Conservation (phyloP, 1,140 invertebrate genomes). For the Drosophila miranda region DNA sequence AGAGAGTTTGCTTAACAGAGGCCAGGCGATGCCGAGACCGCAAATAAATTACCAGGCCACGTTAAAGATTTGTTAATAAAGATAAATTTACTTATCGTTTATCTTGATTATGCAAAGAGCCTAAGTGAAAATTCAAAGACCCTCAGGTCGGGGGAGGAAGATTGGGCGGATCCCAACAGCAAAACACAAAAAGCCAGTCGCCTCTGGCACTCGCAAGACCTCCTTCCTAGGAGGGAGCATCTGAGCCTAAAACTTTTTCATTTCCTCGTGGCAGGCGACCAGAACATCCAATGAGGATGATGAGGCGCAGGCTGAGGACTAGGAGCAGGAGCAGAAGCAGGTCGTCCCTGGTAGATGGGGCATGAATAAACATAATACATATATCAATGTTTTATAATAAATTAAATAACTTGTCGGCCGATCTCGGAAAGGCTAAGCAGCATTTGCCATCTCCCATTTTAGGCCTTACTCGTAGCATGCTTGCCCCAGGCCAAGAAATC, state of each 20-base stretch:
- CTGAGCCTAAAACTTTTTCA: constrained; percentile 73
- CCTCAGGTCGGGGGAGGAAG: constrained; percentile 2
- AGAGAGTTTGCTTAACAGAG: constrained; percentile 29
- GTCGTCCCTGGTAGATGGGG: constrained; percentile 17
- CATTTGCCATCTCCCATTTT: constrained; percentile 30
- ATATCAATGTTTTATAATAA: constrained; percentile 80
- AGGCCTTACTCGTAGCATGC: constrained; percentile 36
- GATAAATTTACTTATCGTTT: constrained; percentile 81
- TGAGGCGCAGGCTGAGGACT: constrained; percentile 3
- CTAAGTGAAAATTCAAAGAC: constrained; percentile 78
- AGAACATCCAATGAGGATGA: constrained; percentile 16
- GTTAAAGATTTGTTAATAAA: constrained; percentile 80
- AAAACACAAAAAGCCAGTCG: constrained; percentile 39
- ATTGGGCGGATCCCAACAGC: constrained; percentile 12
- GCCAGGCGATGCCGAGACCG: constrained; percentile 40
- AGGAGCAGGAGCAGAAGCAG: no score
- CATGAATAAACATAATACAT: constrained; percentile 73
- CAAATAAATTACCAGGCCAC: constrained; percentile 74
- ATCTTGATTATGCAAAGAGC: constrained; percentile 80
- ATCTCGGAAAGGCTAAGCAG: constrained; percentile 42
- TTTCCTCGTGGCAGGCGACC: constrained; percentile 46
- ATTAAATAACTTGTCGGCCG: constrained; percentile 73
- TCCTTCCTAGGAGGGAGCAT: constrained; percentile 13
- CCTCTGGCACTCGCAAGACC: constrained; percentile 26
- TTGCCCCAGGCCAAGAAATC: constrained; percentile 38